Percentiles rank a stretch among this genome's conserved stretches.
Conservation (phyloP, 2,888 invertebrate genomes). For the Myopa tessellatipennis region DNA sequence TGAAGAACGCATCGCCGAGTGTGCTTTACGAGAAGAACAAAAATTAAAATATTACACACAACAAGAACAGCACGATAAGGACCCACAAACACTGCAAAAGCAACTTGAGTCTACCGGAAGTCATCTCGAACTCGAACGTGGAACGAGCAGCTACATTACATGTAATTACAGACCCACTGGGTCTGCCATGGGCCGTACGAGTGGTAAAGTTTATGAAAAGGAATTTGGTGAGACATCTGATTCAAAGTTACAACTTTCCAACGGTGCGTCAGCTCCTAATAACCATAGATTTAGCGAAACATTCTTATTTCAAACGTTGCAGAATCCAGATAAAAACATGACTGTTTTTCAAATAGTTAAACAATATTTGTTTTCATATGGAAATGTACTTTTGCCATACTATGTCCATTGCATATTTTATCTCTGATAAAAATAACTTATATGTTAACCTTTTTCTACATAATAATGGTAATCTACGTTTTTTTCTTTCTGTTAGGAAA, state of each 20-base stretch:
- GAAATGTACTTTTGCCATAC: neutral
- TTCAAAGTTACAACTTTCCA: slow-evolving; percentile 61
- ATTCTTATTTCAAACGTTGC: slow-evolving; percentile 16
- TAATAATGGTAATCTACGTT: neutral
- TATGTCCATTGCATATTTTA: neutral
- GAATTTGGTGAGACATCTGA: slow-evolving; percentile 62
- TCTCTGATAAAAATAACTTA: neutral
- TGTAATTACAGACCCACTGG: neutral
- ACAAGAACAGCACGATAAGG: slow-evolving; percentile 46
- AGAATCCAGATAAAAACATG: slow-evolving; percentile 37
- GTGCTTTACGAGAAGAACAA: slow-evolving; percentile 71
- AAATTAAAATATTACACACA: slow-evolving; percentile 57
- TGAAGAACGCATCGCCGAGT: slow-evolving; percentile 76
- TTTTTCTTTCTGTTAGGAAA: slow-evolving; percentile 57
- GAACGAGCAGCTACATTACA: slow-evolving; percentile 25
- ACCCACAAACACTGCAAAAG: slow-evolving; percentile 33
- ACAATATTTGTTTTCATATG: neutral
- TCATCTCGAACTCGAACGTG: slow-evolving; percentile 22
- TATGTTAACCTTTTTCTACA: neutral
- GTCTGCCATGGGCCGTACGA: slow-evolving; percentile 13
- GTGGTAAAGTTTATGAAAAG: slow-evolving; percentile 55
- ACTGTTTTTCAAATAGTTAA: slow-evolving; percentile 37
- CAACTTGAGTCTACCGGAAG: slow-evolving; percentile 19
- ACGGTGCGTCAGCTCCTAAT: slow-evolving; percentile 60
- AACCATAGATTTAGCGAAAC: slow-evolving; percentile 21